Evolutionary conservation across 2,888 invertebrate genomes (phyloP).

Genomic region (Artemia sinica): DNA sequence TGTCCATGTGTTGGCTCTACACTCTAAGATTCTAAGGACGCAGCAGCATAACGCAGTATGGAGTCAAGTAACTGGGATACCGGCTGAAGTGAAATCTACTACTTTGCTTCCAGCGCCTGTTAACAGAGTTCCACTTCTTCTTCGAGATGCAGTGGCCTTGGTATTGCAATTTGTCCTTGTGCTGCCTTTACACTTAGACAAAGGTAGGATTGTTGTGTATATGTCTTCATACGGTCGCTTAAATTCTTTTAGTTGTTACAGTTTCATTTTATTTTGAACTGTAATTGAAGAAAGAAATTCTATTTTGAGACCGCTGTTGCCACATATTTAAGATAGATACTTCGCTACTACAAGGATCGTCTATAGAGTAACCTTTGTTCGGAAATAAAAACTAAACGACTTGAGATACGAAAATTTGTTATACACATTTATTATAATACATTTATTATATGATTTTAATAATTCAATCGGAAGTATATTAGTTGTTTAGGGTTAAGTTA

Average conservation of each 20-base stretch:
- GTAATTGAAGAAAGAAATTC: not conserved
- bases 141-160: slow-evolving; percentile 68
- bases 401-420: too few species aligned
- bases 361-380: too few species aligned
- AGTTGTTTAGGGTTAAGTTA: too few species aligned
- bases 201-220: slow-evolving; percentile 44
- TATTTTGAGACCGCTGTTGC: too few species aligned
- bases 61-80: slow-evolving; percentile 18
- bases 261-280: not conserved
- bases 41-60: slow-evolving; percentile 26
- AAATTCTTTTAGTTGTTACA: not conserved
- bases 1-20: slow-evolving; percentile 67
- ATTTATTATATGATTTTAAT: too few species aligned
- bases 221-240: not conserved
- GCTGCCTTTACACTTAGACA: slow-evolving; percentile 65
- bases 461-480: too few species aligned
- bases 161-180: slow-evolving; percentile 69
- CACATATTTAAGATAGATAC: too few species aligned
- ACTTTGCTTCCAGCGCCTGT: slow-evolving; percentile 27
- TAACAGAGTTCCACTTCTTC: slow-evolving; percentile 59
- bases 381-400: too few species aligned
- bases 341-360: too few species aligned
- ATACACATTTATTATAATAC: too few species aligned
- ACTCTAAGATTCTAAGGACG: slow-evolving; percentile 54
- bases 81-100: slow-evolving; percentile 19